Evolutionary conservation across 1,140 invertebrate species (phyloP).

Genomic region (Rhyacophila brunnea): DNA sequence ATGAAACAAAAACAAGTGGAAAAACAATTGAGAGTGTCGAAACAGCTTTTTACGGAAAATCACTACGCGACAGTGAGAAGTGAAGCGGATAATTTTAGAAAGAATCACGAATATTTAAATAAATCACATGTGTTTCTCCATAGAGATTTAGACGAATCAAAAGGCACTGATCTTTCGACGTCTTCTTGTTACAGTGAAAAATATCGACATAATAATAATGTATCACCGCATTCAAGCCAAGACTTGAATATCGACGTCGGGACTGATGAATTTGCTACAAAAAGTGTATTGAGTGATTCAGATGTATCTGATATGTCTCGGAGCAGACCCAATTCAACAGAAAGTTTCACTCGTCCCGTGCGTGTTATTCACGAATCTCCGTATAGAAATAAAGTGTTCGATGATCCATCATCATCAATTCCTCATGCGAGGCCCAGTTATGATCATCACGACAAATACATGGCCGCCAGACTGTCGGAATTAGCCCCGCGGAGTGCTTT

Average conservation of each 20-base stretch:
- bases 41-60: slow-evolving; percentile 48
- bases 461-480: slow-evolving; percentile 42
- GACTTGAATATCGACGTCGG: slow-evolving; percentile 56
- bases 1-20: slow-evolving; percentile 65
- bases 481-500: slow-evolving; percentile 69
- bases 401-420: slow-evolving; percentile 57
- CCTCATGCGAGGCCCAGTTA: slow-evolving; percentile 52
- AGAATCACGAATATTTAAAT: slow-evolving; percentile 45
- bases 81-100: slow-evolving; percentile 40
- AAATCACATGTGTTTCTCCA: slow-evolving; percentile 40
- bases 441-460: slow-evolving; percentile 44
- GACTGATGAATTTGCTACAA: slow-evolving; percentile 51
- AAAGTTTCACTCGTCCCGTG: slow-evolving; percentile 48
- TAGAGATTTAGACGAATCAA: slow-evolving; percentile 44
- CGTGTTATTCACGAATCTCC: slow-evolving; percentile 47
- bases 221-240: slow-evolving; percentile 49
- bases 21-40: slow-evolving; percentile 58
- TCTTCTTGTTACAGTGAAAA: slow-evolving; percentile 40
- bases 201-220: slow-evolving; percentile 47
- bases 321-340: slow-evolving; percentile 51
- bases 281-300: slow-evolving; percentile 51
- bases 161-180: slow-evolving; percentile 35
- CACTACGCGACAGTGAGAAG: slow-evolving; percentile 44
- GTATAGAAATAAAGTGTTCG: slow-evolving; percentile 60
- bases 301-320: slow-evolving; percentile 52